Evolutionary conservation across 2,888 invertebrate species (phyloP), one percentile per base, ranked within the genome.

Genomic region (Melieria picta): DNA sequence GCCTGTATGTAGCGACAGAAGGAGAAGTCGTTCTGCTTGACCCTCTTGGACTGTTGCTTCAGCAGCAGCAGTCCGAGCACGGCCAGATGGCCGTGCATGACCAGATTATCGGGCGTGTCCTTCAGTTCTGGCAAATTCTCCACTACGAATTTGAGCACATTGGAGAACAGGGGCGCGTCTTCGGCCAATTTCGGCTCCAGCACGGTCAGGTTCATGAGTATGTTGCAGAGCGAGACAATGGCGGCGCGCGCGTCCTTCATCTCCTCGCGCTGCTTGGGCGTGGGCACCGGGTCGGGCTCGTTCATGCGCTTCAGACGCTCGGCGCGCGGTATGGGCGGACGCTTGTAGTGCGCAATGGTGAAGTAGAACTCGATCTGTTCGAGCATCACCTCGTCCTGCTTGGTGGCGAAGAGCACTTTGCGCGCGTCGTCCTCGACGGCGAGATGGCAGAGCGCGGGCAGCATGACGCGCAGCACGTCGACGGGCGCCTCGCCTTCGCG

Each of bases 141-240:
- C 79, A 95, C 94, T 67, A 95, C 92, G 81, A 95, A 96, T 84
- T 94, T 94, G 9, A 97, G 88, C 50, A 97, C 88, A 71, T 92
- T 92, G 77, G 92, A 91, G 83, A 96, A 96, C 10, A 93, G 88
- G 64, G 90, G 88, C 72, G 93, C 93, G 76, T 92, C 92, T 82
- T 94, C 94, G 6, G 95, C 94, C 62, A 94, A 88, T 85, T 94
- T 93, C 0, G 94, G 92, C 79, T 97, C 97, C 72, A 97, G 86
- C 0, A 97, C 97, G 11, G 95, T 94, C 4, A 97, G 89, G 84
- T 97, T 97, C 94, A 97, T 95, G 77, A 97, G 91, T 72, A 96
- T 93, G 82, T 96, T 96, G 86, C 96, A 97, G 47, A 95, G 90
- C 77, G 96, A 94, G 75, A 94, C 92, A 89, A 97, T 93, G 0